A percentile compares a stretch with the other conserved stretches of the same genome.
Conservation (phyloP, 2,797 vertebrate genomes). For the Rhynchotus rufescens region DNA sequence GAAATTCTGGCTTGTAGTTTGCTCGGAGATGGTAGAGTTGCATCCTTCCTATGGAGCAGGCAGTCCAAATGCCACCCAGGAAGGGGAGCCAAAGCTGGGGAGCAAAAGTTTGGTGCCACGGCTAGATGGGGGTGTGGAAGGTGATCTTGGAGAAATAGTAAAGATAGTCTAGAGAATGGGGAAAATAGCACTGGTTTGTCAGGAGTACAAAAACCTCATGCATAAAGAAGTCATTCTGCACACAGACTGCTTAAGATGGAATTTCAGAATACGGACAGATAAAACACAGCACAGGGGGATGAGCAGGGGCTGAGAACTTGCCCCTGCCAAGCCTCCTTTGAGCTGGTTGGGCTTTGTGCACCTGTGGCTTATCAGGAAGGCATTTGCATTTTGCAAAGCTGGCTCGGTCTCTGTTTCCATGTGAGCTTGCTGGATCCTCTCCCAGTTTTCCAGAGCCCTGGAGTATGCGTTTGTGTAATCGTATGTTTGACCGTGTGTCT, state of each 20-base stretch:
- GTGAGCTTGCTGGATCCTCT: not conserved
- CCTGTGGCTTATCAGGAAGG: not conserved
- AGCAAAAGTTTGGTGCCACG: not conserved
- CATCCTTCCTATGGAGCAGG: not conserved
- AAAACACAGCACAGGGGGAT: accelerated
- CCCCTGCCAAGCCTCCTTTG: not conserved
- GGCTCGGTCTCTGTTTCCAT: not conserved
- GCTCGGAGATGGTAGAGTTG: not conserved
- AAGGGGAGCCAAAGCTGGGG: not conserved
- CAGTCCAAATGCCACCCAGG: not conserved
- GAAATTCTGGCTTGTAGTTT: not conserved
- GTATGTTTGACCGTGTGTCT: accelerated
- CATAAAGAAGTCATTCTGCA: not conserved
- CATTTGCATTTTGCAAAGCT: not conserved
- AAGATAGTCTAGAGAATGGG: not conserved
- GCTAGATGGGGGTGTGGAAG: not conserved
- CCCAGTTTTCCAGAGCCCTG: not conserved
- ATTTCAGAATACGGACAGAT: not conserved
- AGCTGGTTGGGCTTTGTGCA: not conserved
- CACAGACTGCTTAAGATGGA: not conserved
- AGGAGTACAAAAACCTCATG: not conserved
- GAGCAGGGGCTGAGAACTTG: not conserved
- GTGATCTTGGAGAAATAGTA: too few species aligned
- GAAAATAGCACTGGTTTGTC: not conserved
- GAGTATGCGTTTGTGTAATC: not conserved